Percentiles rank a stretch among this genome's conserved stretches.
phyloP scores from a whole-genome alignment of 2,797 vertebrate genomes.

The Betta splendens region DNA sequence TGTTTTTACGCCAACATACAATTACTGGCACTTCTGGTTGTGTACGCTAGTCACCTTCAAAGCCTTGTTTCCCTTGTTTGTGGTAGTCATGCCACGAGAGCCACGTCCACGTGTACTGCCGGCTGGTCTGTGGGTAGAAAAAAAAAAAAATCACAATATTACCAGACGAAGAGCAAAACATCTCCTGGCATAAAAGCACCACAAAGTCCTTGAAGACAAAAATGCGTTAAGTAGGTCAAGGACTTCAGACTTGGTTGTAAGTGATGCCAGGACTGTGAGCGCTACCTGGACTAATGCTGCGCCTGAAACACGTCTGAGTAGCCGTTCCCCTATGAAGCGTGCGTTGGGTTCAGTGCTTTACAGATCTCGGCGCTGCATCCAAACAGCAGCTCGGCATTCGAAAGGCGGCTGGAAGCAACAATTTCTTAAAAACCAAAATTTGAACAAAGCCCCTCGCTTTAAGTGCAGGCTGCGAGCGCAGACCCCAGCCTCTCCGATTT shows the following conservation, averaged over 20 bases:
- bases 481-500: constrained; percentile 5
- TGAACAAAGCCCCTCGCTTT: constrained; percentile 23
- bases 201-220: constrained; percentile 50
- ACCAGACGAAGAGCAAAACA: background rate
- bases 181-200: constrained; percentile 29
- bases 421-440: constrained; percentile 55
- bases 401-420: constrained; percentile 41
- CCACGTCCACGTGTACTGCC: constrained; percentile 80
- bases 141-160: constrained; percentile 27
- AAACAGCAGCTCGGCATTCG: constrained; percentile 28
- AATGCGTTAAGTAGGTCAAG: constrained; percentile 71
- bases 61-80: constrained; percentile 98
- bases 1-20: constrained; percentile 1
- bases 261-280: constrained; percentile 39
- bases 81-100: constrained; percentile 98
- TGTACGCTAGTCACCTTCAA: constrained; percentile 87
- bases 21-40: background rate
- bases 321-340: constrained; percentile 4
- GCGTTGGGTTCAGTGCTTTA: constrained; percentile 1
- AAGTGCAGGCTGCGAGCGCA: constrained; percentile 23
- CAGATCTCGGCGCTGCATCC: constrained; percentile 12
- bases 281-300: constrained; percentile 43
- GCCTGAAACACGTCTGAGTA: constrained; percentile 33
- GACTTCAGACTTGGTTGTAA: constrained; percentile 55
- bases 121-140: constrained; percentile 75